These are phyloP conservation scores for Celastrina argiolus DNA, from an alignment of 2,888 invertebrate species.

Conservation along the genomic window DNA sequence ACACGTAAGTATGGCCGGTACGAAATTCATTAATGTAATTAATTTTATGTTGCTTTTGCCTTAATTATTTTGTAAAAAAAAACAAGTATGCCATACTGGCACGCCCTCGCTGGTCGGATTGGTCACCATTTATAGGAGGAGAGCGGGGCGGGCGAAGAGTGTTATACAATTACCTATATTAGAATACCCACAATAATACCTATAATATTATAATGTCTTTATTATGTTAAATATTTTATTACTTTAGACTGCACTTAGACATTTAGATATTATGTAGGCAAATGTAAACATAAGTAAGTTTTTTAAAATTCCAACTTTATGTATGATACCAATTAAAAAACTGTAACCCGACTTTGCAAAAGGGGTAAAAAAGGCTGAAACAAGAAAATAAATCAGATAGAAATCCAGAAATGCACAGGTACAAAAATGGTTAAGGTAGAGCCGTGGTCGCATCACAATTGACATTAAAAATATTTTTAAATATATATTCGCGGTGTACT, in stretches of 20 bases:
- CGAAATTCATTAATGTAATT: slow-evolving; percentile 59
- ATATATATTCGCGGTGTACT: too few species aligned
- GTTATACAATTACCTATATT: not conserved
- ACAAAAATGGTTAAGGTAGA: too few species aligned
- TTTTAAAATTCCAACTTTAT: too few species aligned
- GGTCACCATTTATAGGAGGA: slow-evolving; percentile 1
- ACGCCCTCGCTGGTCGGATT: slow-evolving; percentile 8
- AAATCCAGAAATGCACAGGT: too few species aligned
- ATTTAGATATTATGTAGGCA: too few species aligned
- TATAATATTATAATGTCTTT: not conserved
- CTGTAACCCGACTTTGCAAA: too few species aligned
- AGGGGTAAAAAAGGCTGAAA: too few species aligned
- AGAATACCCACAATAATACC: not conserved
- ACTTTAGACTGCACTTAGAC: not conserved
- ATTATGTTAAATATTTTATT: not conserved
- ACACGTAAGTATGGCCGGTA: slow-evolving; percentile 29
- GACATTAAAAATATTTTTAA: too few species aligned
- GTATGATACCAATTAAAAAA: too few species aligned
- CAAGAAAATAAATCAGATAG: too few species aligned
- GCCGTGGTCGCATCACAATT: too few species aligned
- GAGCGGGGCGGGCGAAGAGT: slow-evolving; percentile 40
- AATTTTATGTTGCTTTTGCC: slow-evolving; percentile 52
- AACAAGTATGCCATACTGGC: not conserved
- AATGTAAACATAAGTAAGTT: too few species aligned
- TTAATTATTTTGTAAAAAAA: slow-evolving; percentile 54